Base-by-base conservation (phyloP, 2,888 invertebrate species). In the Tipula lateralis region DNA sequence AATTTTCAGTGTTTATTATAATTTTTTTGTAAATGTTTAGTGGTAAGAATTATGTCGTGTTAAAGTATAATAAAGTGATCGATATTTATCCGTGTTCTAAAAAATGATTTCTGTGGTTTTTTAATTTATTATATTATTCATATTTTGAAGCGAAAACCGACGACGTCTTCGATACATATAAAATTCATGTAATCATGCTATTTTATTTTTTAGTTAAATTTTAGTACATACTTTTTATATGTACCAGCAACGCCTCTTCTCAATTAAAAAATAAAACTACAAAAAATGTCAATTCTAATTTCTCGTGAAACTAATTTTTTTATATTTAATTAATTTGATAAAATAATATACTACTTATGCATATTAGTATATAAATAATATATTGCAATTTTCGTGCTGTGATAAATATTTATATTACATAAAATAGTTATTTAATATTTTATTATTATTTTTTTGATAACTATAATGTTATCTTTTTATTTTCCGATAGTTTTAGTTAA, bases 11-110 rank as follows among this genome's bases (percentile, higher is more conserved):
- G 82, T 30, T 13, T 36, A 83, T 24, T 29, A 36, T 39, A 39
- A 83, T 36, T 82, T 83, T 85, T 85, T 82, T 84, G 84, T 85
- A 83, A 84, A 85, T 85, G 84, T 84, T 84, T 84, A 84, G 83
- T 84, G 85, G 85, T 85, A 85, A 85, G 85, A 12, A 34, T 34
- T 24, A 83, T 12, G 29, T 44, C 19, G 30, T 34, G 39, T 36
- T 44, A 34, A 83, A 29, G 29, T 39, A 36, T 1, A 36, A 66
- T 66, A 24, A 24, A 66, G 66, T 66, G 66, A 66, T 66, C 24
- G 66, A 66, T 66, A 24, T 66, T 66, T 66, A 9, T 24, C 24
- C 24, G 66, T 66, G 66, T 66, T 19, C 66, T 66, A 66, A 66
- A 66, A 44, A 66, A 24, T 66, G 24, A 24, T 24, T 24, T 66